Evolutionary conservation across 2,888 invertebrate species (phyloP), one percentile per base, ranked within the genome.

Genomic region (Cheilosia vernalis): DNA sequence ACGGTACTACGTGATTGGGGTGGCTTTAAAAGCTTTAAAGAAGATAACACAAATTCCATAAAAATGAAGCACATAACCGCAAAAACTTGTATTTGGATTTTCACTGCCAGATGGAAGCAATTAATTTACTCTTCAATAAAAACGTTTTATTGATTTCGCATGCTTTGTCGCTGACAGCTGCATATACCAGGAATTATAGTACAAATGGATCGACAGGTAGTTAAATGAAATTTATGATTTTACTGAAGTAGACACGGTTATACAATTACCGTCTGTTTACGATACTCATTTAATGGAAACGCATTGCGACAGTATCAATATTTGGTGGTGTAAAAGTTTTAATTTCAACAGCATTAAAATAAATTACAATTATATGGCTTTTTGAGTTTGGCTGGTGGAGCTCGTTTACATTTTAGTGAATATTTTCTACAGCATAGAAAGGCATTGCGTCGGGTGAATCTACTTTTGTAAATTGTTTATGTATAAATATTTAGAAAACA

Each of bases 31-130:
- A 49, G 49, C 63, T 63, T 33, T 33, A 21, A n/a, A 4, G 0
- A 33, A 33, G 10, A 47, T 44, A 58, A 58, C 7, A 15, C 21
- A 58, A 58, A 60, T 40, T 60, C n/a, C 42, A 24, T n/a, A 3
- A 21, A 21, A 21, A 60, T n/a, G n/a, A 24, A 51, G 21, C 1
- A 51, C 24, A 24, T 21, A 51, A 15, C 15, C 51, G 15, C 21
- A 24, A 15, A 15, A 27, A 49, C 4, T 21, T 49, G 21, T 40
- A 37, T 21, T 21, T 13, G 13, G 21, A 27, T 33, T 27, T 19
- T n/a, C 24, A 55, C 10, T 58, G 40, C 15, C 15, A 24, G 13
- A n/a, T 61, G 21, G 7, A 27, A 44, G 13, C 2, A 13, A 66
- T 21, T n/a, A 40, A 21, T 53, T 37, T 13, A 21, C 6, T 17